These are phyloP conservation scores for Sciurus vulgaris DNA, from an alignment of 2,797 vertebrate genomes.

Conservation along the genomic window DNA sequence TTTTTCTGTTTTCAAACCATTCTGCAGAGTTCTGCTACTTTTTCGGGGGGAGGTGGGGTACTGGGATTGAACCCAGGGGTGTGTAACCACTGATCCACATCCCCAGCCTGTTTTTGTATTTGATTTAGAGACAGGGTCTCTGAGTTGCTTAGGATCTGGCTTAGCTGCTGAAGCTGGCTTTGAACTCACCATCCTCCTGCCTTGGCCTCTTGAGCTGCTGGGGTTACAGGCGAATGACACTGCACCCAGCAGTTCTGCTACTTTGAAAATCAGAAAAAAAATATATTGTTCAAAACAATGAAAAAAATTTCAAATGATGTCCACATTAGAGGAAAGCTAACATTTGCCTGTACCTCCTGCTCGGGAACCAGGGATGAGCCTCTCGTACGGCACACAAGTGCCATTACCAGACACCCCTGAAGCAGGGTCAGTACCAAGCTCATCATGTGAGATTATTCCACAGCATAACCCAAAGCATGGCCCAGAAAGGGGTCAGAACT, in stretches of 20 bases:
- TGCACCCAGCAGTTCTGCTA: not conserved
- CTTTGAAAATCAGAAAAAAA: not conserved
- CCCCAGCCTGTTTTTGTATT: too few species aligned
- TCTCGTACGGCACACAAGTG: not conserved
- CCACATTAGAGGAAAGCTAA: not conserved
- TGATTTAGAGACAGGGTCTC: too few species aligned
- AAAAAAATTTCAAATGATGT: not conserved
- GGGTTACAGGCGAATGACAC: too few species aligned
- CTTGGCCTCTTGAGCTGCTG: too few species aligned
- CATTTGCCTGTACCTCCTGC: not conserved
- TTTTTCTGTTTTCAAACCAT: conserved; percentile 50
- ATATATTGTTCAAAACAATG: not conserved
- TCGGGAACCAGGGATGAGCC: fast-evolving
- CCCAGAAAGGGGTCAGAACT: not conserved
- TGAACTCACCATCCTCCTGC: too few species aligned
- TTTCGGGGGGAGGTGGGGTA: too few species aligned
- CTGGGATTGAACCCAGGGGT: too few species aligned
- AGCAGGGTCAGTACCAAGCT: not conserved
- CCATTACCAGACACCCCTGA: not conserved
- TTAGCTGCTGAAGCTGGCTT: too few species aligned
- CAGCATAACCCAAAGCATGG: not conserved
- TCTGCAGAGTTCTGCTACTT: not conserved
- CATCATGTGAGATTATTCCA: not conserved
- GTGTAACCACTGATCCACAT: too few species aligned
- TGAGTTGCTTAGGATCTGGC: too few species aligned